Conservation (phyloP, 2,797 vertebrate genomes). For the Lutjanus argentimaculatus region DNA sequence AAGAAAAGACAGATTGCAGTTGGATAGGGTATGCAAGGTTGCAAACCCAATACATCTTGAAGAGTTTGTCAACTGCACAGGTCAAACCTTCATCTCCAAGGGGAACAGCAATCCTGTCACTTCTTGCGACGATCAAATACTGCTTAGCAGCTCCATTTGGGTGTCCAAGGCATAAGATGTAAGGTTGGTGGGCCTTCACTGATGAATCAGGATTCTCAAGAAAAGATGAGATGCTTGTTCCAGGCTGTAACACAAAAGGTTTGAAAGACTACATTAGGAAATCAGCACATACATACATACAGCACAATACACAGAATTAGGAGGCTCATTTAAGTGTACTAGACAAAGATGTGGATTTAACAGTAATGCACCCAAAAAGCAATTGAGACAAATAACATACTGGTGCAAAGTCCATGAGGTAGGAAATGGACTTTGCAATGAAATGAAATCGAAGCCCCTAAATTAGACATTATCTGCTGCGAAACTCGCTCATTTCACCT, state of each 20-base stretch:
- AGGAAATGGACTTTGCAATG: no score
- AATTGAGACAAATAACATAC: no score
- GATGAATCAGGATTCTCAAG: background rate
- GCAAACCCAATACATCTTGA: background rate
- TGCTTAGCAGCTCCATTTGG: background rate
- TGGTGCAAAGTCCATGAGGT: no score
- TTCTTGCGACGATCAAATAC: background rate
- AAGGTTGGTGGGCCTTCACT: background rate
- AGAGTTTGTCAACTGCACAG: background rate
- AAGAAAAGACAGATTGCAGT: no score
- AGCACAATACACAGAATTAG: no score
- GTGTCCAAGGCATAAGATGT: background rate
- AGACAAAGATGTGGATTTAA: no score
- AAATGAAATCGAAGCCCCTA: no score
- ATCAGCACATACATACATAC: background rate
- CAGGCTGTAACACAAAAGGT: background rate
- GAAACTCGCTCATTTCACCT: no score
- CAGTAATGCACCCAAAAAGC: no score
- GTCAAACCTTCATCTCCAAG: background rate
- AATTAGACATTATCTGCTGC: no score
- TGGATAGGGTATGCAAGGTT: background rate
- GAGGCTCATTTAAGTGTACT: no score
- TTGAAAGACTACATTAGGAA: background rate
- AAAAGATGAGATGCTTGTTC: background rate
- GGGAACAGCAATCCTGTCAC: background rate